Base-by-base conservation (phyloP, 1,140 invertebrate genomes). In the Eubasilissa regina region DNA sequence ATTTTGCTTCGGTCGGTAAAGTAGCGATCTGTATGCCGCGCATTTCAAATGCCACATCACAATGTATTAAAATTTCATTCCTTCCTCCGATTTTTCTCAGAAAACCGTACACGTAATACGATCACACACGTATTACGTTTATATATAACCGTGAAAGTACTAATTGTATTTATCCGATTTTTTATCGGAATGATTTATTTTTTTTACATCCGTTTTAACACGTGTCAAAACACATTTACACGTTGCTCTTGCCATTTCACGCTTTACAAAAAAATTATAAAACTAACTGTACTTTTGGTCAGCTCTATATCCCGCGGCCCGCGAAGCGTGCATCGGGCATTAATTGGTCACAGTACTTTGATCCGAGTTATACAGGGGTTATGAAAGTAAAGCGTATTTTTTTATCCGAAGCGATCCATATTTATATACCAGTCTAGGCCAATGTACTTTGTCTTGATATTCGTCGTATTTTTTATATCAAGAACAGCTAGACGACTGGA, bases 271-370 rank as follows among this genome's bases (percentile, higher is more conserved):
- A 73, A 55, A 53, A 55, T 55, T 73, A 48, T 25, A 12, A 73
- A 73, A 53, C 51, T 73, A 75, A 75, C 72, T 15, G 72, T 75
- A 58, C 72, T 75, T 75, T 75, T 19, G 64, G 64, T 68, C 72
- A 75, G 55, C 72, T 21, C 51, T 45, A 68, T 4, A 64, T 76
- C 56, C 85, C 97, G 96, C 97, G 92, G 13, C 43, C 75, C 44
- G 53, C 74, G 48, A 70, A 77, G 80, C 76, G 76, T 78, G 76
- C 15, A 62, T 44, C 43, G 62, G 21, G 68, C 77, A 76, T 76
- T 81, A 81, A 81, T 81, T 81, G 80, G 80, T 81, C 80, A 81
- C 80, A 81, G 77, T 79, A 75, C 77, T 76, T 78, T 81, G 80
- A 76, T 81, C 77, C 72, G 43, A 75, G 80, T 76, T 78, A 74